Evolutionary conservation across 2,113 vertebrate species (phyloP).

Genomic region (Centropus unirufus): DNA sequence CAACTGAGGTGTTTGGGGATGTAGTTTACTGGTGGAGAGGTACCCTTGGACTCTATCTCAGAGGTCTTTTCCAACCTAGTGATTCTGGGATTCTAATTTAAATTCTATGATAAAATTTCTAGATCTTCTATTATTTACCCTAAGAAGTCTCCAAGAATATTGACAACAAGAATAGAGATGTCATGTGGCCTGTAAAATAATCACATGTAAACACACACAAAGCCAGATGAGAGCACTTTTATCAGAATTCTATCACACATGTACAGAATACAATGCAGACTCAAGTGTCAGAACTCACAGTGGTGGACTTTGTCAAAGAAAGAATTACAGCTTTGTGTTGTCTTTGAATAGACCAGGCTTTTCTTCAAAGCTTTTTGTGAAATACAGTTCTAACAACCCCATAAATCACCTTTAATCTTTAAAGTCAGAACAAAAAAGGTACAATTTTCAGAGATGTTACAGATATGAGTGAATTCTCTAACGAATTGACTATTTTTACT

Average conservation of each 20-base stretch:
- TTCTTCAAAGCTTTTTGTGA: constrained; percentile 16
- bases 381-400: not conserved
- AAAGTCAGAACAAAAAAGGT: not conserved
- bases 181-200: not conserved
- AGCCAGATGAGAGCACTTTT: not conserved
- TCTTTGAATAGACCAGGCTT: not conserved
- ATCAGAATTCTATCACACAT: not conserved
- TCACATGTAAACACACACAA: not conserved
- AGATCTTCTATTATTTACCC: not conserved
- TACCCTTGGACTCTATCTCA: too few relatives aligned
- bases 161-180: not conserved
- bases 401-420: constrained; percentile 16
- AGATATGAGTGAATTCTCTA: not conserved
- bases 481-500: not conserved
- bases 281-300: not conserved
- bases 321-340: constrained; percentile 17
- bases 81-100: not conserved
- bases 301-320: constrained; percentile 18
- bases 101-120: not conserved
- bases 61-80: too few relatives aligned
- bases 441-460: not conserved
- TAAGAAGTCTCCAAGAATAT: not conserved
- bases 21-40: too few relatives aligned
- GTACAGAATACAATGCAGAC: not conserved
- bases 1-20: too few relatives aligned